Conservation (phyloP, 1,140 invertebrate species). For the Drosophila sulfurigaster region DNA sequence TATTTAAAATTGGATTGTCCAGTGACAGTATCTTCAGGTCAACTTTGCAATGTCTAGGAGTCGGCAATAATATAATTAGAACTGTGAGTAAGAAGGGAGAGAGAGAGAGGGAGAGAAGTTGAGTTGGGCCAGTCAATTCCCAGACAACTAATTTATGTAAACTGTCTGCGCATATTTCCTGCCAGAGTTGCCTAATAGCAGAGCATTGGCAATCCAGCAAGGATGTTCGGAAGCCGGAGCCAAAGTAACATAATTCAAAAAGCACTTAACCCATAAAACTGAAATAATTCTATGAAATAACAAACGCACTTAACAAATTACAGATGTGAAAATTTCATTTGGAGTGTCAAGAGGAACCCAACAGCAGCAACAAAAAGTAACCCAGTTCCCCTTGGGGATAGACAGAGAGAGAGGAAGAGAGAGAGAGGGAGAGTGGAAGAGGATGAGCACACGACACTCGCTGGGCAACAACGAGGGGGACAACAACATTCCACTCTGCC, state of each 20-base stretch:
- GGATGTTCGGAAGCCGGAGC: constrained; percentile 17
- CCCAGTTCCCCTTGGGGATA: constrained; percentile 33
- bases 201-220: constrained; percentile 46
- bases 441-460: constrained; percentile 34
- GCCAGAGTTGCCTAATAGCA: constrained; percentile 33
- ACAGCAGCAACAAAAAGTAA: constrained; percentile 18
- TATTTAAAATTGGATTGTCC: no score
- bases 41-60: background rate
- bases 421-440: background rate
- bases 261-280: constrained; percentile 85
- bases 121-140: constrained; percentile 50
- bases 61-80: constrained; percentile 2
- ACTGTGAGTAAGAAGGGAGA: background rate
- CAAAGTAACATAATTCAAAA: constrained; percentile 71
- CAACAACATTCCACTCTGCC: constrained; percentile 40
- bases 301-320: constrained; percentile 85
- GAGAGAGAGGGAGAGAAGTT: no score
- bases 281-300: constrained; percentile 83
- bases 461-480: constrained; percentile 9
- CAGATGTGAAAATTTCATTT: constrained; percentile 85
- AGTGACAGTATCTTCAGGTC: no score
- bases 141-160: constrained; percentile 74
- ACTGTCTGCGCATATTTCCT: constrained; percentile 52
- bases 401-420: background rate
- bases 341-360: constrained; percentile 40